Evolutionary conservation across 1,140 invertebrate genomes (phyloP).

Genomic region (Bilobella aurantiaca): DNA sequence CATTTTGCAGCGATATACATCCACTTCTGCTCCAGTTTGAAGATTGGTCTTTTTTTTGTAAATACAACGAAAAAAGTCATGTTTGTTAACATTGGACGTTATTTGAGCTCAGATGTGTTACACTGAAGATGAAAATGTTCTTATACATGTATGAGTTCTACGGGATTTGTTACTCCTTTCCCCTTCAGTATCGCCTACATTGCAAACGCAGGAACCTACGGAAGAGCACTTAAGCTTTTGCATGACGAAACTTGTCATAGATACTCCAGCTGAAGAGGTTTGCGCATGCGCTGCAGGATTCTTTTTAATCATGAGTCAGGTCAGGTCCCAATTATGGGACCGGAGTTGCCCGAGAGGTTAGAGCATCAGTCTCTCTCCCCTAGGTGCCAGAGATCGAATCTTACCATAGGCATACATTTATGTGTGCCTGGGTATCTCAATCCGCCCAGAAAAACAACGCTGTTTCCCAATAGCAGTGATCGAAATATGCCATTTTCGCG

Average conservation of each 20-base stretch:
- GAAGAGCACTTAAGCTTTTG: constrained; percentile 63
- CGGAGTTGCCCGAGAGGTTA: too few relatives aligned
- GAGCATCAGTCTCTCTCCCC: too few relatives aligned
- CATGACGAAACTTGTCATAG: constrained; percentile 68
- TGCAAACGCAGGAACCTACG: constrained; percentile 75
- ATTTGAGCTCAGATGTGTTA: background rate
- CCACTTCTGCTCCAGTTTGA: constrained; percentile 60
- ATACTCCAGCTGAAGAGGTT: constrained; percentile 66
- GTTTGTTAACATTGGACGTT: too few relatives aligned
- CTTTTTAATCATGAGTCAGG: background rate
- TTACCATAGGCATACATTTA: too few relatives aligned
- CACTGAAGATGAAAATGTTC: constrained; percentile 45
- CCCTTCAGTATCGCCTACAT: constrained; percentile 76
- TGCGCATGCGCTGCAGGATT: constrained; percentile 58
- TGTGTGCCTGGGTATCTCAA: too few relatives aligned
- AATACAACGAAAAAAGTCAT: background rate
- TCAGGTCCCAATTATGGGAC: too few relatives aligned
- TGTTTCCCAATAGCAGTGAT: too few relatives aligned
- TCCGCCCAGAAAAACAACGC: too few relatives aligned
- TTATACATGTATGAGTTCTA: constrained; percentile 78
- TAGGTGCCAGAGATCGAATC: too few relatives aligned
- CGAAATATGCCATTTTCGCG: too few relatives aligned
- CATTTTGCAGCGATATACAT: constrained; percentile 73
- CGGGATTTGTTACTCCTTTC: constrained; percentile 67
- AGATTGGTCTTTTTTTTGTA: constrained; percentile 70